phyloP scores from a whole-genome alignment of 2,113 vertebrate genomes.

The Meriones unguiculatus region DNA sequence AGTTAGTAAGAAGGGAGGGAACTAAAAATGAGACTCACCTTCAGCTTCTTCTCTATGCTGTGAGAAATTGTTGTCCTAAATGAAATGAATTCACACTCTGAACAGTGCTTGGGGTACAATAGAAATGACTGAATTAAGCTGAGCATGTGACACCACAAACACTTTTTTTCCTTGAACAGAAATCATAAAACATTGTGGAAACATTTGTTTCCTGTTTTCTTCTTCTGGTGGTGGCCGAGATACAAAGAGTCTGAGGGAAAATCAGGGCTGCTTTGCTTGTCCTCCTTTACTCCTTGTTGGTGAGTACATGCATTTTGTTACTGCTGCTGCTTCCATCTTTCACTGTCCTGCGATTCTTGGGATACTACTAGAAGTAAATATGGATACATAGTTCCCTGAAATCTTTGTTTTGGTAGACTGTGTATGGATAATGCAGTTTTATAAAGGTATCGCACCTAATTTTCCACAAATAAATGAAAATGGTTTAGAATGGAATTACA shows the following conservation, averaged over 20 bases:
- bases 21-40: background rate
- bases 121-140: background rate
- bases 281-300: background rate
- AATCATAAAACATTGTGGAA: background rate
- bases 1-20: background rate
- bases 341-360: background rate
- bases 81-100: background rate
- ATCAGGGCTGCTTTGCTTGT: background rate
- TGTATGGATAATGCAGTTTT: background rate
- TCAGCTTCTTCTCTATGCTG: accelerated
- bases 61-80: accelerated
- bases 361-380: background rate
- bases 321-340: background rate
- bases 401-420: background rate
- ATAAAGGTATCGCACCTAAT: background rate
- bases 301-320: background rate
- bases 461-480: background rate
- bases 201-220: too few species aligned
- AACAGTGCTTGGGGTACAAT: background rate
- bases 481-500: background rate
- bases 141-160: background rate
- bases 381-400: background rate
- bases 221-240: background rate
- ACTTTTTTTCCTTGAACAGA: background rate
- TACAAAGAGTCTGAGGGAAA: background rate